Evolutionary conservation across 2,888 invertebrate genomes (phyloP), one percentile per base, ranked within the genome.

Genomic region (Amphipoea oculea): DNA sequence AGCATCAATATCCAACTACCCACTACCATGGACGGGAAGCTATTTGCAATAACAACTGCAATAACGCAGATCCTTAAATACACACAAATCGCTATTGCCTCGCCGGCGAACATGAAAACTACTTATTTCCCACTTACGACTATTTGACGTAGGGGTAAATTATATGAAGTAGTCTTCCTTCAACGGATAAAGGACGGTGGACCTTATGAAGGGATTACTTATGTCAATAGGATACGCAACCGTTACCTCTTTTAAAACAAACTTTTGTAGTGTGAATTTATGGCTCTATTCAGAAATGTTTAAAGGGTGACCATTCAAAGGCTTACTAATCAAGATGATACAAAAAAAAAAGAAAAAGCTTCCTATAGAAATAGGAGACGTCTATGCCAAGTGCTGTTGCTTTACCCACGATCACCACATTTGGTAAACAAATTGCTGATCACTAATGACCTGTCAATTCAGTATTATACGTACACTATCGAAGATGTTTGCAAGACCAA

Each of bases 11-110:
- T 51, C 20, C 9, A 73, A 74, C 54, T 74, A 67, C 74, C n/a
- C 42, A 40, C 78, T 7, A 67, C 51, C 66, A 63, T 70, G 14
- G 48, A 66, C 54, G 40, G 77, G 51, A 86, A 72, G 60, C 67
- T 29, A 67, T 82, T 68, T 54, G n/a, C 71, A 66, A 74, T 69
- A 66, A 65, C n/a, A 51, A 66, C 36, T 71, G 63, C 57, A 72
- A 57, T 82, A 74, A 74, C 71, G 40, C 40, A 62, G 12, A 20
- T 36, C 82, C 63, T 68, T 60, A 85, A 81, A 83, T 85, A 75
- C 71, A 71, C 40, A 63, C 66, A 86, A 85, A 85, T 68, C 68
- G 71, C 20, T 54, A 51, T 73, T 76, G 73, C 71, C 71, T 78
- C 78, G 42, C 76, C 76, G 69, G 76, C 48, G 42, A 54, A 40